These are phyloP conservation scores for Megalops atlanticus DNA, from an alignment of 2,113 vertebrate genomes.

Conservation along the genomic window DNA sequence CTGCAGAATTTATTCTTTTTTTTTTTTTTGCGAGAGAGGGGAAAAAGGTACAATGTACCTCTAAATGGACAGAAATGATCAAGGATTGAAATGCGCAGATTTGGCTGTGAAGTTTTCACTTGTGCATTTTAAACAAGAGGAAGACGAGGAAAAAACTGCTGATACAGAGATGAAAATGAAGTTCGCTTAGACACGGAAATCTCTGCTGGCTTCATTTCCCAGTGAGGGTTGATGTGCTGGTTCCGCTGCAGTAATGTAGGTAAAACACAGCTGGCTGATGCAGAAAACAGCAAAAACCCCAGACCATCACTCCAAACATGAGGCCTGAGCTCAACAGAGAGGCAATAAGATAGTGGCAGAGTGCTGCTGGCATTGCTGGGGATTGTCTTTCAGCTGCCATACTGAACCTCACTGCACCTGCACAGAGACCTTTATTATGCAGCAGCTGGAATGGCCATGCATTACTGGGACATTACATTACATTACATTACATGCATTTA, in stretches of 20 bases:
- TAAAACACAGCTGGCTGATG: conserved; percentile 30
- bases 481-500: too few species aligned
- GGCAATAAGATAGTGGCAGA: too few species aligned
- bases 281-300: conserved; percentile 17
- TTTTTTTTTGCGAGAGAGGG: too few species aligned
- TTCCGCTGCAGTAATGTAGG: conserved; percentile 36
- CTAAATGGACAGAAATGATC: conserved; percentile 42
- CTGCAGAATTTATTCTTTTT: conserved; percentile 37
- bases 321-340: too few species aligned
- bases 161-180: conserved; percentile 46
- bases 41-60: conserved; percentile 40
- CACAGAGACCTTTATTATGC: too few species aligned
- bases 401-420: too few species aligned
- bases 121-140: conserved; percentile 11
- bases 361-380: too few species aligned
- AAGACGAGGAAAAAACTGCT: conserved; percentile 31
- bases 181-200: conserved; percentile 46
- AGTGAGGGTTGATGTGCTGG: conserved; percentile 13
- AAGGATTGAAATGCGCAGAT: conserved; percentile 37
- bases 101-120: conserved; percentile 36
- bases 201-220: conserved; percentile 34
- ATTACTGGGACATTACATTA: too few species aligned
- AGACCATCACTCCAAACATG: neutral
- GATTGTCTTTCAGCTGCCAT: too few species aligned
- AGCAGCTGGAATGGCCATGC: too few species aligned